Evolutionary conservation across 2,113 vertebrate species (phyloP).

Genomic region (Oenanthe oenanthe): DNA sequence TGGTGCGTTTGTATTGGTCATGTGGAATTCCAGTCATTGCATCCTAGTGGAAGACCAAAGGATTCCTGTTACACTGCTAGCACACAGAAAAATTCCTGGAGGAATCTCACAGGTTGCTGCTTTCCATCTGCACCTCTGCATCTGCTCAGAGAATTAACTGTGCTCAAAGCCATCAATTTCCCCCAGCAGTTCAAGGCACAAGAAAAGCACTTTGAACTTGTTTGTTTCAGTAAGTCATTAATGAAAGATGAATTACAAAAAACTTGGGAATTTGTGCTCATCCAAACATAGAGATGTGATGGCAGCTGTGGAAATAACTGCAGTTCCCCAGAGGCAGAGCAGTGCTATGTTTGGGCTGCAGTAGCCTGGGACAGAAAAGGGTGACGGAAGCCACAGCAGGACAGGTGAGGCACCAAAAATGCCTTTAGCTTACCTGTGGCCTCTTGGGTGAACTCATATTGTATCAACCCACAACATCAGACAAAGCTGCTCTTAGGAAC

Average conservation of each 20-base stretch:
- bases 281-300: accelerated
- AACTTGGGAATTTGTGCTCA: neutral
- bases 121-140: neutral
- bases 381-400: neutral
- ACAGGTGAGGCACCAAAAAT: neutral
- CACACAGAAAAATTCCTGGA: accelerated
- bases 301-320: neutral
- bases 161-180: neutral
- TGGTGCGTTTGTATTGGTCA: neutral
- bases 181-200: neutral
- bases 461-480: neutral
- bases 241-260: neutral
- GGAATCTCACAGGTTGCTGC: neutral
- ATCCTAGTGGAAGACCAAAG: neutral
- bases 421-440: neutral
- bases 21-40: neutral
- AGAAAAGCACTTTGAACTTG: neutral
- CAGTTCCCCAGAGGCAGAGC: neutral
- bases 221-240: accelerated
- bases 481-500: neutral
- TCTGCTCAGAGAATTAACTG: neutral
- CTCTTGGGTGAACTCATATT: neutral
- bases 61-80: neutral
- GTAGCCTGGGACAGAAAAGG: neutral
- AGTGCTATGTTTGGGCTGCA: neutral